phyloP scores from a whole-genome alignment of 2,888 invertebrate species.

The Amblyjoppa proteus region DNA sequence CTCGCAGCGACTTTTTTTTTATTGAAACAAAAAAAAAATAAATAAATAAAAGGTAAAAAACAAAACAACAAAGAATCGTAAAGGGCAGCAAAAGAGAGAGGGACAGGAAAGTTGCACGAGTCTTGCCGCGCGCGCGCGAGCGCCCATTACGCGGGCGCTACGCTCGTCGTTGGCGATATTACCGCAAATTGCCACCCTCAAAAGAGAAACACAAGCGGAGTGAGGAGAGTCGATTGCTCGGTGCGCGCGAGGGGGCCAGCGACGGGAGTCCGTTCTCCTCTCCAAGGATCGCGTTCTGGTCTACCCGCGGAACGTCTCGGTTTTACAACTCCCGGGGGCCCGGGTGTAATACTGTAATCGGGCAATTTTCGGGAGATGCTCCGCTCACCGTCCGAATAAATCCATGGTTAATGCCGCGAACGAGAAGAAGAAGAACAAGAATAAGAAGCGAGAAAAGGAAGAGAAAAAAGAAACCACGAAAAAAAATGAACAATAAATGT shows the following conservation, averaged over 20 bases:
- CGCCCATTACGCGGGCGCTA: constrained; percentile 75
- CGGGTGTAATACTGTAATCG: constrained; percentile 83
- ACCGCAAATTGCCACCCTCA: constrained; percentile 85
- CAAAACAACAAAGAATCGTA: constrained; percentile 12
- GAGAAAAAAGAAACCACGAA: constrained; percentile 63
- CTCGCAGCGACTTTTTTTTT: constrained; percentile 3
- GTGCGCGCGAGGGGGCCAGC: constrained; percentile 75
- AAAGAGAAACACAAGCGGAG: constrained; percentile 76
- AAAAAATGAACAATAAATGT: constrained; percentile 15
- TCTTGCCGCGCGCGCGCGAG: constrained; percentile 62
- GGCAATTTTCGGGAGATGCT: constrained; percentile 81
- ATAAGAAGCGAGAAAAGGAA: constrained; percentile 35
- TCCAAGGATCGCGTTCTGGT: constrained; percentile 37
- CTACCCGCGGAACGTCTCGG: constrained; percentile 61
- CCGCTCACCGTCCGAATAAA: constrained; percentile 80
- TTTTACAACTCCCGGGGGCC: constrained; percentile 72
- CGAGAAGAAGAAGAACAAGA: constrained; percentile 35
- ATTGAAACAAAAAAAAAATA: constrained; percentile 32
- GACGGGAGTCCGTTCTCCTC: constrained; percentile 50
- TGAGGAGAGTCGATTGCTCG: constrained; percentile 75
- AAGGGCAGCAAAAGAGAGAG: constrained; percentile 23
- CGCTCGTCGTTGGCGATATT: constrained; percentile 83
- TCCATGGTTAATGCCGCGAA: constrained; percentile 82
- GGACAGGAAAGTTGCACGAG: constrained; percentile 55
- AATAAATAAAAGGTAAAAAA: constrained; percentile 26